Evolutionary conservation across 1,140 invertebrate species (phyloP).

Genomic region (Caenorhabditis brenneri): DNA sequence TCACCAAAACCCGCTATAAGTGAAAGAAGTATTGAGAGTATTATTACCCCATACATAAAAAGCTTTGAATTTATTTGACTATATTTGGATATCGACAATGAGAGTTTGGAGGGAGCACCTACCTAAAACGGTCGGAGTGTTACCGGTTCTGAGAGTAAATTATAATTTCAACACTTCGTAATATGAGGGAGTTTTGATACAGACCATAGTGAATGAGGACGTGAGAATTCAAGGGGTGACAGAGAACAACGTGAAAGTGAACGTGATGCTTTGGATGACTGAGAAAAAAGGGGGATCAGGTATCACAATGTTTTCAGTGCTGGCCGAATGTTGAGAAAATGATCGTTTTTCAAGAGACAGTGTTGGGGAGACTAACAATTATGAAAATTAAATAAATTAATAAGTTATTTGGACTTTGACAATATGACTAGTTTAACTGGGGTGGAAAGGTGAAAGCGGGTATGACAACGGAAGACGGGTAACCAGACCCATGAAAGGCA

Average conservation of each 20-base stretch:
- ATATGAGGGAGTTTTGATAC: not conserved
- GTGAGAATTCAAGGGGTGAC: not conserved
- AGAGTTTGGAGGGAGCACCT: constrained; percentile 22
- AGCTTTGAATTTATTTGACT: constrained; percentile 27
- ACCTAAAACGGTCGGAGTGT: constrained; percentile 37
- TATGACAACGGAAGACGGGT: constrained; percentile 30
- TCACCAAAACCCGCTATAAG: constrained; percentile 35
- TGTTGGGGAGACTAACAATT: constrained; percentile 34
- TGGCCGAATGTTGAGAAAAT: constrained; percentile 20
- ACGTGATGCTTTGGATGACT: constrained; percentile 9
- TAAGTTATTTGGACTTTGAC: not conserved
- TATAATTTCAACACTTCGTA: constrained; percentile 31
- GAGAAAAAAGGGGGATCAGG: constrained; percentile 19
- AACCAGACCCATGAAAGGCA: constrained; percentile 37
- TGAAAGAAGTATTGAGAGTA: constrained; percentile 39
- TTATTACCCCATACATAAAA: not conserved
- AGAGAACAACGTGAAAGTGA: constrained; percentile 23
- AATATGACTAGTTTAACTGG: constrained; percentile 12
- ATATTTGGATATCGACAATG: constrained; percentile 35
- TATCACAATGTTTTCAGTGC: constrained; percentile 30
- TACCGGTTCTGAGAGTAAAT: constrained; percentile 42
- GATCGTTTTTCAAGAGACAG: constrained; percentile 8
- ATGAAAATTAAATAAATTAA: constrained; percentile 20
- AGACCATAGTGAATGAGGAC: not conserved
- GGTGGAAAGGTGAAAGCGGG: constrained; percentile 36